Evolutionary conservation across 2,113 vertebrate species (phyloP).

Genomic region (Nesoenas mayeri): DNA sequence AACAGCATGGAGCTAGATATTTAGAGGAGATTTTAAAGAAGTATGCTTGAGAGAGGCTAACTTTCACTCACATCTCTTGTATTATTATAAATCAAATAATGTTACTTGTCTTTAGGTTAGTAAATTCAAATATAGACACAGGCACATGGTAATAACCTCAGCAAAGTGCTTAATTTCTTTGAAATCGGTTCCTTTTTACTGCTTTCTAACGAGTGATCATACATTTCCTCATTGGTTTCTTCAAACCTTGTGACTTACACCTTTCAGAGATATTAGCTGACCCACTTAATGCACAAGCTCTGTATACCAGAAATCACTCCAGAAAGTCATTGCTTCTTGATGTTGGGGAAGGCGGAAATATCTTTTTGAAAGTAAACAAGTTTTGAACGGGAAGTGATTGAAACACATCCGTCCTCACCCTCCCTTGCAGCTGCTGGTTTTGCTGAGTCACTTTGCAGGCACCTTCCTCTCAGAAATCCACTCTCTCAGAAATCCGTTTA

Average conservation of each 20-base stretch:
- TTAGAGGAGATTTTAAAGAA: neutral
- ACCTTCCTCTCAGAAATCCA: neutral
- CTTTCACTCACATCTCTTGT: neutral
- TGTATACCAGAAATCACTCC: neutral
- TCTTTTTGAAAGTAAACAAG: neutral
- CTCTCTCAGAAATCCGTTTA: neutral
- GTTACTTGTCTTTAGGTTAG: neutral
- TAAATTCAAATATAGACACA: neutral
- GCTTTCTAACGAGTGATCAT: neutral
- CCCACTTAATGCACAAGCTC: neutral
- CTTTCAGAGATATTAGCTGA: neutral
- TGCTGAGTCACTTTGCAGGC: neutral
- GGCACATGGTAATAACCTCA: neutral
- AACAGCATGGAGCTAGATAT: neutral
- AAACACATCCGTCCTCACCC: neutral
- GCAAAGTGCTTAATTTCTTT: neutral
- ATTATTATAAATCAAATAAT: neutral
- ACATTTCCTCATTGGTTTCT: neutral
- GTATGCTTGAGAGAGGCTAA: neutral
- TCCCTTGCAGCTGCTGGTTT: neutral
- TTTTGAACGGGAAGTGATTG: neutral
- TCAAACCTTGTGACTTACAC: neutral
- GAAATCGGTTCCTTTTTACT: neutral
- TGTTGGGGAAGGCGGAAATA: neutral
- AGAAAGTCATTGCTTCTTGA: neutral